Evolutionary conservation across 2,113 vertebrate genomes (phyloP).

Genomic region (Callorhinus ursinus): DNA sequence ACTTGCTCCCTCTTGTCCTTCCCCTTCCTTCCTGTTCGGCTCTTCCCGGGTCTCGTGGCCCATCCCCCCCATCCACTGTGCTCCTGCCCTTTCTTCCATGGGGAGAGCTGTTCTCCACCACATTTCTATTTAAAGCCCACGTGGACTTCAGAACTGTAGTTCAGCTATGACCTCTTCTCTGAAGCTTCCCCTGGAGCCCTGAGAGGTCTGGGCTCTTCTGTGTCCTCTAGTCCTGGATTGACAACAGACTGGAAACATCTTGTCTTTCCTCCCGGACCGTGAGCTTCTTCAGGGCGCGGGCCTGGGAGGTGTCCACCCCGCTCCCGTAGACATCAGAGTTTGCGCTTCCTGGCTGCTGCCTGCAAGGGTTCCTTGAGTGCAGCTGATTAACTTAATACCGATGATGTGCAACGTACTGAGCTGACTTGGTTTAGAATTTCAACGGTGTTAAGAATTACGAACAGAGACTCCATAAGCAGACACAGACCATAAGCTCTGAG

Average conservation of each 20-base stretch:
- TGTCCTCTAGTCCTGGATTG: background rate
- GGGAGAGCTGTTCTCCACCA: background rate
- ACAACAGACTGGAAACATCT: background rate
- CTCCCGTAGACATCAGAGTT: background rate
- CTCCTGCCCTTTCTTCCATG: background rate
- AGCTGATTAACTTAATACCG: background rate
- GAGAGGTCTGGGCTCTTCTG: background rate
- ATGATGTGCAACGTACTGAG: rapidly evolving
- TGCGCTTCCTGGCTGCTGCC: background rate
- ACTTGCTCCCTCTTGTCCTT: background rate
- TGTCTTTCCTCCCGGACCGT: background rate
- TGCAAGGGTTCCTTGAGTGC: background rate
- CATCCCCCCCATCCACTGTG: background rate
- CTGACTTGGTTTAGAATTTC: background rate
- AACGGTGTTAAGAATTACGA: background rate
- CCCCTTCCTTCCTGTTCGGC: background rate
- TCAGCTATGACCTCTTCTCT: background rate
- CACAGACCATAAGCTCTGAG: background rate
- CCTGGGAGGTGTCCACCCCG: background rate
- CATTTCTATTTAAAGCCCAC: background rate
- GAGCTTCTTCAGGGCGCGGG: background rate
- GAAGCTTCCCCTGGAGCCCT: background rate
- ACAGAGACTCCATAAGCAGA: background rate
- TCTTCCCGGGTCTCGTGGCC: background rate
- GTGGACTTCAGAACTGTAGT: background rate